Conservation (phyloP, 1,140 invertebrate species). For the Trialeurodes vaporariorum region DNA sequence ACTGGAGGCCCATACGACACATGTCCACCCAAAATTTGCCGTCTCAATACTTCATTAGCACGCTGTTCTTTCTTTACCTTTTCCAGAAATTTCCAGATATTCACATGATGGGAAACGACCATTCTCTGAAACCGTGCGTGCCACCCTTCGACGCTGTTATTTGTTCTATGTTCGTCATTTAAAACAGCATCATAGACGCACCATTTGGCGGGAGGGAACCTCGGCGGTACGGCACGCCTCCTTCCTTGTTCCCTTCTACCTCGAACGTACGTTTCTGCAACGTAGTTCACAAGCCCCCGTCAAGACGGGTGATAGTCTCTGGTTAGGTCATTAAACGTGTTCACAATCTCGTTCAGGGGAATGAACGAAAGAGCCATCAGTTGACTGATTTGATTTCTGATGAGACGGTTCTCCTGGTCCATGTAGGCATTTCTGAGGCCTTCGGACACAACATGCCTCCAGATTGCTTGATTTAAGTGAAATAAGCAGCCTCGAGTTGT, state of each 20-base stretch:
- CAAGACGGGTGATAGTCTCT: neutral
- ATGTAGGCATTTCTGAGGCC: neutral
- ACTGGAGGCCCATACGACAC: neutral
- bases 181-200: neutral
- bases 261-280: neutral
- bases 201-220: neutral
- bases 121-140: neutral
- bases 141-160: constrained; percentile 5
- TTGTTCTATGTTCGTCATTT: neutral
- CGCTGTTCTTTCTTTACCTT: neutral
- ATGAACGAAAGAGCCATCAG: neutral
- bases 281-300: neutral
- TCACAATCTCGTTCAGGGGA: neutral
- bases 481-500: neutral
- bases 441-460: neutral
- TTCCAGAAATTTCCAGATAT: neutral
- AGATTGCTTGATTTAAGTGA: neutral
- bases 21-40: neutral
- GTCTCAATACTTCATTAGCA: neutral
- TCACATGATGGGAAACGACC: neutral
- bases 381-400: neutral
- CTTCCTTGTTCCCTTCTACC: neutral
- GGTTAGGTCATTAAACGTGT: neutral
- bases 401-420: neutral
- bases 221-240: too few species aligned